phyloP scores from a whole-genome alignment of 1,140 invertebrate species.

The Agrypnia vestita region DNA sequence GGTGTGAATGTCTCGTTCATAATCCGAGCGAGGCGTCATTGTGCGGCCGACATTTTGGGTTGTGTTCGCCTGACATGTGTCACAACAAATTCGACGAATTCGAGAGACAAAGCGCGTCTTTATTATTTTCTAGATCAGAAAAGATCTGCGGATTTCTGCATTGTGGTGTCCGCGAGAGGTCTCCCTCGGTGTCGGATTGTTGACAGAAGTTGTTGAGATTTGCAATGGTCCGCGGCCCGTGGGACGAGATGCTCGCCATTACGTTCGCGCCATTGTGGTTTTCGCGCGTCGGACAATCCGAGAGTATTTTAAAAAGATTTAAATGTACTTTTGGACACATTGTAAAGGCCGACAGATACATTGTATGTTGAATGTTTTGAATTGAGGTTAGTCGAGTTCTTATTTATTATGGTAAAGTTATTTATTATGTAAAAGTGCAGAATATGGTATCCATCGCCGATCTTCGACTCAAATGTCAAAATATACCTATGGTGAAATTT shows the following conservation, averaged over 20 bases:
- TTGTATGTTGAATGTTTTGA: too few relatives aligned
- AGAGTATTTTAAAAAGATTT: background rate
- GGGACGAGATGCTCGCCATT: slow-evolving; percentile 1
- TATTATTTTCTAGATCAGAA: slow-evolving; percentile 15
- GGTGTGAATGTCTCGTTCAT: slow-evolving; percentile 24
- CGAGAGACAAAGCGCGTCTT: slow-evolving; percentile 10
- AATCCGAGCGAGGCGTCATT: background rate
- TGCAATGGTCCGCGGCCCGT: background rate
- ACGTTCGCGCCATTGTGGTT: background rate
- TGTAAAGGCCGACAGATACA: background rate
- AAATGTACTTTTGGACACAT: background rate
- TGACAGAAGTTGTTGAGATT: slow-evolving; percentile 25
- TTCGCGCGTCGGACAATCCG: background rate
- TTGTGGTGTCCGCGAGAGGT: background rate
- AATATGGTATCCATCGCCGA: too few relatives aligned
- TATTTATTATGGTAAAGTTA: too few relatives aligned
- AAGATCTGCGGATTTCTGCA: background rate
- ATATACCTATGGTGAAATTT: too few relatives aligned
- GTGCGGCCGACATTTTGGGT: background rate
- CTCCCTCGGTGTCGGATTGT: slow-evolving; percentile 9
- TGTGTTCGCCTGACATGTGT: slow-evolving; percentile 50
- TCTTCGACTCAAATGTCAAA: too few relatives aligned
- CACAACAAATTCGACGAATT: slow-evolving; percentile 58
- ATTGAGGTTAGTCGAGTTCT: too few relatives aligned
- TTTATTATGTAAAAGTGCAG: too few relatives aligned